phyloP scores from a whole-genome alignment of 2,888 invertebrate species.

The Pollenia labialis region DNA sequence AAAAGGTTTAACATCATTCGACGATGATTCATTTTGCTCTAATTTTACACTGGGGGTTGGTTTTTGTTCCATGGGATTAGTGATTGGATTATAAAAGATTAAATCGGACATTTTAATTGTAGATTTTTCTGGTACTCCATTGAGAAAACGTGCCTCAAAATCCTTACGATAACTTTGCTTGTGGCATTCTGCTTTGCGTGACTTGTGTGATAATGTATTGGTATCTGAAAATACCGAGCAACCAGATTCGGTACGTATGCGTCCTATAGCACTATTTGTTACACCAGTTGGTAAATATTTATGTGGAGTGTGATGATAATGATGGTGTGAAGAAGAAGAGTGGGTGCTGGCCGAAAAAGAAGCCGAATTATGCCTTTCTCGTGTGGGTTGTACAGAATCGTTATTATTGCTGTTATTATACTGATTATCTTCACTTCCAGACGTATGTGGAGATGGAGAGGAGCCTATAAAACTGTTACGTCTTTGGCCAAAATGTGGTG shows the following conservation, averaged over 20 bases:
- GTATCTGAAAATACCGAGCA: conserved; percentile 82
- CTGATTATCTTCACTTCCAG: conserved; percentile 68
- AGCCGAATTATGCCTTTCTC: conserved; percentile 80
- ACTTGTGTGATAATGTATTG: conserved; percentile 75
- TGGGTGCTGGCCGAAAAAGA: conserved; percentile 70
- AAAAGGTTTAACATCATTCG: conserved; percentile 56
- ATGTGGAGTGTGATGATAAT: conserved; percentile 76
- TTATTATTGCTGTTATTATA: neutral
- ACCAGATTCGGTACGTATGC: conserved; percentile 83
- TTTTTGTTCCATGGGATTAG: conserved; percentile 89
- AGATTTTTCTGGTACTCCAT: conserved; percentile 86
- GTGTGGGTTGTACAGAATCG: conserved; percentile 76
- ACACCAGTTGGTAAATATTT: conserved; percentile 79
- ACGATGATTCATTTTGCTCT: conserved; percentile 54
- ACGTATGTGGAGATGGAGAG: conserved; percentile 77
- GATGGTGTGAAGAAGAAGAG: conserved; percentile 52
- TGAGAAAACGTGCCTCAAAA: conserved; percentile 79
- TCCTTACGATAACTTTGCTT: conserved; percentile 83
- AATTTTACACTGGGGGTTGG: conserved; percentile 71
- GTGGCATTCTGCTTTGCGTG: conserved; percentile 85
- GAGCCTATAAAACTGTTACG: conserved; percentile 88
- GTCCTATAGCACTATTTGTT: conserved; percentile 77
- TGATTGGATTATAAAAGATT: conserved; percentile 94
- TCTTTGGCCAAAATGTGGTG: conserved; percentile 87
- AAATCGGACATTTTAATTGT: conserved; percentile 95